Evolutionary conservation across 2,888 invertebrate genomes (phyloP).

Genomic region (Tipula lateralis): DNA sequence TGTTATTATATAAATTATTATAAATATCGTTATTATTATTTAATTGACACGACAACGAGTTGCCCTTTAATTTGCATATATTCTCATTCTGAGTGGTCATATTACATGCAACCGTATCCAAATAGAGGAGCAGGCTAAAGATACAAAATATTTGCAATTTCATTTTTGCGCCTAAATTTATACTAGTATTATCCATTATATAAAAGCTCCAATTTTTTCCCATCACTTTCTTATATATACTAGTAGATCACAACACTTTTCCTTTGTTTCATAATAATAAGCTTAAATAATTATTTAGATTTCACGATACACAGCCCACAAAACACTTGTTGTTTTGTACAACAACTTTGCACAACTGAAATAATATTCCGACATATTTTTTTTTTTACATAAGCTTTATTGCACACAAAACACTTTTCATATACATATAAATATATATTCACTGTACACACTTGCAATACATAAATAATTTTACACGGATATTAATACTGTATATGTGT

Average conservation of each 20-base stretch:
- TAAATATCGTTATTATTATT: conserved; percentile 26
- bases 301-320: neutral
- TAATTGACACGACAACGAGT: conserved; percentile 25
- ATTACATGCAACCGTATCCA: neutral
- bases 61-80: neutral
- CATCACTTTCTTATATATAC: neutral
- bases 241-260: neutral
- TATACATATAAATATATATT: neutral
- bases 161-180: neutral
- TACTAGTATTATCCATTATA: neutral
- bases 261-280: neutral
- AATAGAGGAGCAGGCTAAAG: neutral
- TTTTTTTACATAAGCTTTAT: neutral
- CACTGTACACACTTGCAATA: neutral
- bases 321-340: neutral
- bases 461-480: neutral
- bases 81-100: neutral
- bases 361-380: neutral
- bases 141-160: neutral
- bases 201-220: neutral
- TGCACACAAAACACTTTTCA: neutral
- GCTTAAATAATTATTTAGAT: neutral
- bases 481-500: neutral
- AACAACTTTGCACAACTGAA: neutral
- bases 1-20: conserved; percentile 28